Evolutionary conservation across 2,888 invertebrate species (phyloP), one percentile per base, ranked within the genome.

Genomic region (Tryphoninae sp.): DNA sequence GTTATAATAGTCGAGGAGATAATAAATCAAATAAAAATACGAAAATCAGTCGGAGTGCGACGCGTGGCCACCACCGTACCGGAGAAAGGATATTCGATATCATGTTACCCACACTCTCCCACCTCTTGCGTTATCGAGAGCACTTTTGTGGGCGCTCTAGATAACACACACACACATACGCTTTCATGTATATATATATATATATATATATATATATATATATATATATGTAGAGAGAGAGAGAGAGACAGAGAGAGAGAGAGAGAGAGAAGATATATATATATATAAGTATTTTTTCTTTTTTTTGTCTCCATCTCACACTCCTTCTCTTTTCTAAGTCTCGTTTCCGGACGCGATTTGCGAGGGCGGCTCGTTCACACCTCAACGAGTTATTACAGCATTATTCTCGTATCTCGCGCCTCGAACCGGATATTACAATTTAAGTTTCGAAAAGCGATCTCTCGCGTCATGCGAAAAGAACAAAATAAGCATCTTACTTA

Each of bases 61-160:
- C 79, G 64, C 64, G 74, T 69, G 81, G 53, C 59, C 26, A 61
- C 49, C 58, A 13, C 58, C 64, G 58, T 26, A 51, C 51, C 4
- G 69, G 78, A 69, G 81, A 81, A 81, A 81, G 78, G 81, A 78
- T 69, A 81, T 74, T 81, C 40, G 78, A 81, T 81, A 81, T 77
- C 78, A 13, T 59, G 69, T 77, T 81, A 77, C 72, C 62, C 26
- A 45, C 64, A 33, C 73, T 49, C 77, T 51, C 45, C 45, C 33
- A 49, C 51, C 53, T 53, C 53, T 64, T 69, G 72, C 69, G 69
- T 78, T 81, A 81, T 81, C 78, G 69, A 74, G 78, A 71, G 59
- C 78, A 78, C 62, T 81, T 78, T 81, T 78, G 81, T 81, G 75
- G 75, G 67, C 62, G 78, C 71, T 13, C 23, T 13, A 40, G 45